Conservation (phyloP, 2,797 vertebrate genomes). For the Carduelis carduelis region DNA sequence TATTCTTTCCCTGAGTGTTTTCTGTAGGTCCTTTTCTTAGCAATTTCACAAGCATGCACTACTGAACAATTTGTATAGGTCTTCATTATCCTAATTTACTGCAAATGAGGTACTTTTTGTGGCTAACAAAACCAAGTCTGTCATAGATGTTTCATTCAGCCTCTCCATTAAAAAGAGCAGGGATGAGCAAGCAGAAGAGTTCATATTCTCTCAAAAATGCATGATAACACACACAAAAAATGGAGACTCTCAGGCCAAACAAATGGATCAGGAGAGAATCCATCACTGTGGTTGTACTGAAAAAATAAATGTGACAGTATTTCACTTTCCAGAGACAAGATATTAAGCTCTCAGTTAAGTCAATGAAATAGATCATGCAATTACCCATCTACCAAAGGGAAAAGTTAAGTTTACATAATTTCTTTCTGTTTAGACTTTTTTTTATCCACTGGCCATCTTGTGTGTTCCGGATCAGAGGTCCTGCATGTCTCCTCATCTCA, state of each 20-base stretch:
- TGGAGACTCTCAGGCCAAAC: rapidly evolving
- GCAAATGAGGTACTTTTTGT: neutral
- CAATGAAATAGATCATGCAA: neutral
- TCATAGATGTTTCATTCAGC: neutral
- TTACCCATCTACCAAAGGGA: neutral
- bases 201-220: neutral
- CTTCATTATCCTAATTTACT: neutral
- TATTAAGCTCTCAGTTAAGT: neutral
- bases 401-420: neutral
- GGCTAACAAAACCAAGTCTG: neutral
- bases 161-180: neutral
- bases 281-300: neutral
- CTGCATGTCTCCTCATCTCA: neutral
- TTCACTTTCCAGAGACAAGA: neutral
- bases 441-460: neutral
- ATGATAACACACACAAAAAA: neutral
- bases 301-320: neutral
- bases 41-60: neutral
- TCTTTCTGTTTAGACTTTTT: neutral
- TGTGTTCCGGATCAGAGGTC: neutral
- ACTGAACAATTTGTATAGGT: neutral
- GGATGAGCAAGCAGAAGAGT: neutral
- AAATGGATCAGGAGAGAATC: neutral
- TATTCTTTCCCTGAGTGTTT: neutral
- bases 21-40: neutral